phyloP scores from a whole-genome alignment of 30 jellyfish, hydroid and myxozoan genomes.

The Hydractinia echinata region DNA sequence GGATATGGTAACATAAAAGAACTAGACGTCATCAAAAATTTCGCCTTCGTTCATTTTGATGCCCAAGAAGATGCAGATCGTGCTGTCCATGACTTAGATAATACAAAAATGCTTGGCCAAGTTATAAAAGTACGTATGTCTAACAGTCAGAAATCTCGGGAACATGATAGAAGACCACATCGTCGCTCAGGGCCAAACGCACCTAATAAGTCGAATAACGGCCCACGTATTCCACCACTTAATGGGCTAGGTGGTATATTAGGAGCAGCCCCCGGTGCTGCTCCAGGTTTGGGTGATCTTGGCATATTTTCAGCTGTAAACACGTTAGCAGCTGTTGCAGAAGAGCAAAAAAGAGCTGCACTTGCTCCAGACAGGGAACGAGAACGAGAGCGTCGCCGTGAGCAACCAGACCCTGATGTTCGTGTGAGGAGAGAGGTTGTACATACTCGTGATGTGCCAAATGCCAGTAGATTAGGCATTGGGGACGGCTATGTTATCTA shows the following conservation, averaged over 20 bases:
- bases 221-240: background rate
- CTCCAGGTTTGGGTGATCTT: constrained; percentile 11
- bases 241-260: constrained; percentile 28
- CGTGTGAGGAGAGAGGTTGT: constrained; percentile 41
- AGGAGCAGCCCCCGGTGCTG: constrained; percentile 25
- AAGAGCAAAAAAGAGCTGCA: constrained; percentile 12
- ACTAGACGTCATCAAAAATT: constrained; percentile 61
- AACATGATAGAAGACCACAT: constrained; percentile 19
- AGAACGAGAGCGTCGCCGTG: constrained; percentile 11
- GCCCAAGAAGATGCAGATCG: constrained; percentile 58
- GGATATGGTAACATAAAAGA: constrained; percentile 53
- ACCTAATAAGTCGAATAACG: background rate
- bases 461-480: constrained; percentile 27
- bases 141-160: constrained; percentile 4
- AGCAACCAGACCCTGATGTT: constrained; percentile 37
- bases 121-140: constrained; percentile 53
- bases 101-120: constrained; percentile 40
- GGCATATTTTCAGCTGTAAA: constrained; percentile 35
- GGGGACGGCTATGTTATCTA: constrained; percentile 28
- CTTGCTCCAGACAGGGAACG: background rate
- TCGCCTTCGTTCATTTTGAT: constrained; percentile 80
- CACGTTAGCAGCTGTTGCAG: constrained; percentile 32
- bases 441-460: constrained; percentile 36
- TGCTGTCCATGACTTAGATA: constrained; percentile 66
- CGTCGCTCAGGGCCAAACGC: background rate